Percentiles rank a stretch among this genome's conserved stretches.
These are phyloP conservation scores for Heliothis virescens DNA, from an alignment of 1,140 invertebrate genomes.

Conservation along the genomic window DNA sequence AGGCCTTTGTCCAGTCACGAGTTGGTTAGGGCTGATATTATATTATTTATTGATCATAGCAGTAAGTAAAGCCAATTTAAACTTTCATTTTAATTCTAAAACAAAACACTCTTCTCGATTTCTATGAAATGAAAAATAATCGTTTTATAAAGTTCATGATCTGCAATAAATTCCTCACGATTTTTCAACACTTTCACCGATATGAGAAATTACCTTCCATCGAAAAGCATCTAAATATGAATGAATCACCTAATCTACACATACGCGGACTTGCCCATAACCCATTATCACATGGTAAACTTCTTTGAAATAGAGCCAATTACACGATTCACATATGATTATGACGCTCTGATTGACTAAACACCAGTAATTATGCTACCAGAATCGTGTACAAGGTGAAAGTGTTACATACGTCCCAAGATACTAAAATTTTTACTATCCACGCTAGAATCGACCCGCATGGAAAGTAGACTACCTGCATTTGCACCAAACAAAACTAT, in stretches of 20 bases:
- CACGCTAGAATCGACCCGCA: conserved; percentile 49
- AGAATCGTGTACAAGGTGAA: conserved; percentile 39
- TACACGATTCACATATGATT: conserved; percentile 24
- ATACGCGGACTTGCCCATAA: background rate
- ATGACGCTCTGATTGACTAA: conserved; percentile 35
- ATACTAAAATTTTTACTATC: conserved; percentile 48
- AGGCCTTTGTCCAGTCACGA: too few relatives aligned
- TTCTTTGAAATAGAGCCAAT: conserved; percentile 11
- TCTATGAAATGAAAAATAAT: too few relatives aligned
- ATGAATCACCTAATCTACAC: background rate
- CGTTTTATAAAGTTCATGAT: background rate
- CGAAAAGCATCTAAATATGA: background rate
- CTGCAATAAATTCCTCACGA: conserved; percentile 6
- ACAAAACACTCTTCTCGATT: too few relatives aligned
- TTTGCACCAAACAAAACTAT: conserved; percentile 43
- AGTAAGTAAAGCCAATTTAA: too few relatives aligned
- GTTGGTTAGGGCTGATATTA: too few relatives aligned
- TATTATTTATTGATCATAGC: too few relatives aligned
- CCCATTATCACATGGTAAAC: background rate
- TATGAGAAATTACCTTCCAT: background rate
- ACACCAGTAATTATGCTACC: conserved; percentile 38
- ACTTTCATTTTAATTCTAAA: background rate
- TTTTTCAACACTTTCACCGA: conserved; percentile 23
- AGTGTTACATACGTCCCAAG: conserved; percentile 46
- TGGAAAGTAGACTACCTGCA: conserved; percentile 44